Percentiles rank a stretch among this genome's conserved stretches.
These are phyloP conservation scores for Apeltes quadracus DNA, from an alignment of 2,113 vertebrate genomes.

Conservation along the genomic window DNA sequence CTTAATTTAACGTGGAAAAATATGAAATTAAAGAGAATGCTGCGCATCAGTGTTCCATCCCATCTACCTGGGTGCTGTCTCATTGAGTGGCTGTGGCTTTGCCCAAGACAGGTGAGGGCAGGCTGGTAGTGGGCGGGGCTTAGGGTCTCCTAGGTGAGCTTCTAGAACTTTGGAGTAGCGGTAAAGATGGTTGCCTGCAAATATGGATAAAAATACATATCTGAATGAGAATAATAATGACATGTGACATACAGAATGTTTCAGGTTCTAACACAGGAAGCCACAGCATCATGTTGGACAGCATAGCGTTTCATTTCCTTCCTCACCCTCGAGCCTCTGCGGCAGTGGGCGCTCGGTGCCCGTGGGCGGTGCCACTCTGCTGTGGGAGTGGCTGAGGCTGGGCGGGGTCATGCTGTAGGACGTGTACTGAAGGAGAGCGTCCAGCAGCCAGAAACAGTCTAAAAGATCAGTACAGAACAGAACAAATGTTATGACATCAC, in stretches of 20 bases:
- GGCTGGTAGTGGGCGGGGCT: conserved; percentile 92
- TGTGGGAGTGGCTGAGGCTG: conserved; percentile 93
- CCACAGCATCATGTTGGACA: too few relatives aligned
- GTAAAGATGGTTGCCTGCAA: conserved; percentile 94
- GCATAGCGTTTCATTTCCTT: neutral
- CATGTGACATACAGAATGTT: neutral
- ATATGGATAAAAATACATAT: neutral
- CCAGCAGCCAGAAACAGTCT: conserved; percentile 98
- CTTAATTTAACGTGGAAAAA: neutral
- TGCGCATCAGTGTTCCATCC: neutral
- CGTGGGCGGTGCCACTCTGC: conserved; percentile 84
- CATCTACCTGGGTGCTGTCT: conserved; percentile 92
- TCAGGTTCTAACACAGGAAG: neutral
- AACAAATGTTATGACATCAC: neutral
- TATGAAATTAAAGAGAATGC: neutral
- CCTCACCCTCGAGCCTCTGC: conserved; percentile 93
- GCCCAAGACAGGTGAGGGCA: conserved; percentile 98
- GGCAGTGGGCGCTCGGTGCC: conserved; percentile 83
- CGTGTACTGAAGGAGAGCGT: conserved; percentile 94
- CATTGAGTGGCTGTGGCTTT: conserved; percentile 97
- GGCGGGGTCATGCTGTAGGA: conserved; percentile 92
- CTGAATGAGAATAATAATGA: neutral
- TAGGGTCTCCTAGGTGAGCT: conserved; percentile 92
- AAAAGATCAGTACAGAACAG: conserved; percentile 3
- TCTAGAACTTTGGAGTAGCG: conserved; percentile 98